Evolutionary conservation across 2,797 vertebrate genomes (phyloP), one percentile per base, ranked within the genome.

Genomic region (Girardinus metallicus): DNA sequence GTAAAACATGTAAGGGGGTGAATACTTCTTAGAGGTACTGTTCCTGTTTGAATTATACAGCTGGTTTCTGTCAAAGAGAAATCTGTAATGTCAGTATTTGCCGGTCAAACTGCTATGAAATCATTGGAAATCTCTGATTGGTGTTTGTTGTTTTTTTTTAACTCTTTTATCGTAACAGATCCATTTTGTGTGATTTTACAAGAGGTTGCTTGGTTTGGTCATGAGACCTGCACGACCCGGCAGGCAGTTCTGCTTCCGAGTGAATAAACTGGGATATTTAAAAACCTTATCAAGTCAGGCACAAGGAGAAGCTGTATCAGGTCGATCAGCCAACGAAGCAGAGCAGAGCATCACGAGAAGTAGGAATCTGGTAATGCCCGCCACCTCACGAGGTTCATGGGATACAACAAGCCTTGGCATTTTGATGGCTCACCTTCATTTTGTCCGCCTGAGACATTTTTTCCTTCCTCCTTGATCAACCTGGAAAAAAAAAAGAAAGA

Each of bases 401-500:
- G 53, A 51, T 2, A 60, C 2, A 39, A 39, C 2, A 39, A 39
- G 62, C 47, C 9, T 0, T 77, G 53, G 21, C 49, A 51, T 78
- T 53, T 76, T 60, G n/a, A 4, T 23, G 5, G 80, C 94, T 90
- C 88, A 96, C 96, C 95, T 96, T 96, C 74, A 95, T 86, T 94
- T 96, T 96, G 77, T 96, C 96, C 4, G 94, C 94, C 86, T 96
- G 96, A 94, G 96, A 96, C 96, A 96, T 96, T 36, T 96, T 36
- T 79, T 86, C n/a, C 18, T 91, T 86, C 47, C 26, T 79, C 51
- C 64, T 87, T 70, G 75, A 73, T 84, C 9, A 80, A 84, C 87
- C 95, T 95, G 85, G 74, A 85, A 79, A 80, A 2, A 84, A 80
- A 79, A 2, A 84, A 7, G n/a, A 15, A 13, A 4, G 9, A 29